Evolutionary conservation across 2,888 invertebrate genomes (phyloP).

Genomic region (Nineta flava): DNA sequence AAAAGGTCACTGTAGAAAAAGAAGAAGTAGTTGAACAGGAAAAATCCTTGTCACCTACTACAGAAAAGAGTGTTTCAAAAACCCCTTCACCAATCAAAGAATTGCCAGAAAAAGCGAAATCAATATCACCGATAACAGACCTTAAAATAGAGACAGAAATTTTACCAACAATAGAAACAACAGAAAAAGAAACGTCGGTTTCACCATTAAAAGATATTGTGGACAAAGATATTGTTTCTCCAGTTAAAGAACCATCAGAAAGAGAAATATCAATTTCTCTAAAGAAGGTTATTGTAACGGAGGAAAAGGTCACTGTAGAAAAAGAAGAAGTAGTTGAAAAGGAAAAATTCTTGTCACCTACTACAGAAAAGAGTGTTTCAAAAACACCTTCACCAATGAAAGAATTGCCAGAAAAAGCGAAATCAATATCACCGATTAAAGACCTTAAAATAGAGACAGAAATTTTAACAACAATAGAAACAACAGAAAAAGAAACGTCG

Average conservation of each 20-base stretch:
- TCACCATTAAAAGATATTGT: background rate
- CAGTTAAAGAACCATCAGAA: too few species aligned
- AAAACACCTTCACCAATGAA: background rate
- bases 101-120: too few species aligned
- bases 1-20: background rate
- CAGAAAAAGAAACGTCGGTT: background rate
- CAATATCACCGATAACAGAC: background rate
- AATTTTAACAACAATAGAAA: background rate
- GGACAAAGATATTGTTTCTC: background rate
- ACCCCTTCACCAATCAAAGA: too few species aligned
- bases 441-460: background rate
- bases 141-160: conserved; percentile 5
- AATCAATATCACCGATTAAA: background rate
- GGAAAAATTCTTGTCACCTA: background rate
- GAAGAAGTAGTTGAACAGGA: background rate
- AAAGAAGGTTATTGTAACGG: background rate
- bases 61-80: too few species aligned
- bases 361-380: background rate
- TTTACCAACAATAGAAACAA: background rate
- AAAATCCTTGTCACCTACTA: background rate
- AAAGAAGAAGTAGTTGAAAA: conserved; percentile 8
- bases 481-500: background rate
- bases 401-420: background rate
- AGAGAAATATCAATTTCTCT: background rate
- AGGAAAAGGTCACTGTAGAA: conserved; percentile 9